These are phyloP conservation scores for Calliopsis andreniformis DNA, from an alignment of 1,140 invertebrate genomes.

Conservation along the genomic window DNA sequence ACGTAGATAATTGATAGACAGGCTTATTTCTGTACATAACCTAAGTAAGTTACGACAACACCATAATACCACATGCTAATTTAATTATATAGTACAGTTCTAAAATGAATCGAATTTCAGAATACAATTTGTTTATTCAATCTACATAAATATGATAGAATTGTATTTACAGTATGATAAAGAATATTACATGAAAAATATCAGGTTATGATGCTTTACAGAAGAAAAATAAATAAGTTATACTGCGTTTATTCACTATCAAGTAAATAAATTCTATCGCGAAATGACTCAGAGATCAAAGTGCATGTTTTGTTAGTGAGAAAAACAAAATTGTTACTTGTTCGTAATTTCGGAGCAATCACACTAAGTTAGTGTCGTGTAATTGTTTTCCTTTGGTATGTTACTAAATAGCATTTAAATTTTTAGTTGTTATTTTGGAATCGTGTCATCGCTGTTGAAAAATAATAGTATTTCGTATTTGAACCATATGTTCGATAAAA, in stretches of 20 bases:
- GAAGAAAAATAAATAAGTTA: slow-evolving; percentile 37
- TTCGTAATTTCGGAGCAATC: not conserved
- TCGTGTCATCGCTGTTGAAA: slow-evolving; percentile 35
- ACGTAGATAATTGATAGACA: too few species aligned
- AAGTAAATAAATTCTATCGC: slow-evolving; percentile 54
- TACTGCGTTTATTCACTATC: not conserved
- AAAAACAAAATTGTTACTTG: slow-evolving; percentile 1
- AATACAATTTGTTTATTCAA: too few species aligned
- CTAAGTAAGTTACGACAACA: too few species aligned
- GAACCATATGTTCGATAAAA: not conserved
- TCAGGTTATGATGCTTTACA: not conserved
- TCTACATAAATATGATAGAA: too few species aligned
- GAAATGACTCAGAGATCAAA: slow-evolving; percentile 65
- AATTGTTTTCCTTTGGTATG: slow-evolving; percentile 45
- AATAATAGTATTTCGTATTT: not conserved
- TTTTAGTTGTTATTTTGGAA: slow-evolving; percentile 19
- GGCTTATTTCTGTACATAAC: too few species aligned
- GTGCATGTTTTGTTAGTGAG: slow-evolving; percentile 37
- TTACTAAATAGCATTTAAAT: not conserved
- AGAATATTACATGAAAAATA: not conserved
- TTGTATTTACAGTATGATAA: too few species aligned
- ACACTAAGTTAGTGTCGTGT: slow-evolving; percentile 43
- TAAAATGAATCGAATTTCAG: too few species aligned
- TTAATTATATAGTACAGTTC: too few species aligned
- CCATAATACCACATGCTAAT: too few species aligned